Base-by-base conservation (phyloP, 2,113 vertebrate species). In the Zeus faber region DNA sequence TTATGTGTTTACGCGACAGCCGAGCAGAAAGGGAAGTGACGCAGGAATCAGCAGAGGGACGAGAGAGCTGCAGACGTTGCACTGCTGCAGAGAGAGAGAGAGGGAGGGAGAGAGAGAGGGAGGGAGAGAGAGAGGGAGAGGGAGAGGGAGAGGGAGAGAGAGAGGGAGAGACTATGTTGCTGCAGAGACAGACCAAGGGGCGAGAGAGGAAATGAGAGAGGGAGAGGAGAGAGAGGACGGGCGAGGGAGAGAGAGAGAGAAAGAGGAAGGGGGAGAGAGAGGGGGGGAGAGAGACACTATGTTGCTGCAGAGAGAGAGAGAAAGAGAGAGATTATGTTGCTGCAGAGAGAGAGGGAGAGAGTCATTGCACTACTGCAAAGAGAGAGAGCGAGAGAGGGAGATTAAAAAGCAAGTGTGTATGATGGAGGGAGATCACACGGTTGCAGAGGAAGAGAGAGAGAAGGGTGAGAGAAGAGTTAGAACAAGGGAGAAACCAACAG, bases 1-100 rank as follows among this genome's bases (percentile, higher is more conserved):
- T 67, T 50, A 60, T 66, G 72, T 89, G 82, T 86, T 87, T 87
- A 84, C 84, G 79, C 80, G 73, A 76, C 54, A 46, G 64, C 53
- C 51, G 58, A 81, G 55, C 68, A 57, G 49, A 43, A 80, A 49
- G 66, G 76, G 82, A 84, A 88, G 86, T 87, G 87, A 87, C 77
- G 85, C 75, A 79, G 82, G 64, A 83, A 72, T 57, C 51, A 53
- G 50, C 22, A 62, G 3, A 2, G 59, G 76, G 69, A 70, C 56
- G 61, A 48, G 70, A 62, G 70, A 67, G 70, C 65, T 64, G 81
- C 82, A 82, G 82, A 80, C 69, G 70, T 81, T 67, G 77, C 72
- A 45, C 55, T 54, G 60, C 70, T 76, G 77, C 72, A 70, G 50
- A 68, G 59, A 67, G 23, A 46, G 47, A 47, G 17, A 51, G 45